Evolutionary conservation across 2,888 invertebrate genomes (phyloP), one percentile per base, ranked within the genome.

Genomic region (Andrena chrysosceles): DNA sequence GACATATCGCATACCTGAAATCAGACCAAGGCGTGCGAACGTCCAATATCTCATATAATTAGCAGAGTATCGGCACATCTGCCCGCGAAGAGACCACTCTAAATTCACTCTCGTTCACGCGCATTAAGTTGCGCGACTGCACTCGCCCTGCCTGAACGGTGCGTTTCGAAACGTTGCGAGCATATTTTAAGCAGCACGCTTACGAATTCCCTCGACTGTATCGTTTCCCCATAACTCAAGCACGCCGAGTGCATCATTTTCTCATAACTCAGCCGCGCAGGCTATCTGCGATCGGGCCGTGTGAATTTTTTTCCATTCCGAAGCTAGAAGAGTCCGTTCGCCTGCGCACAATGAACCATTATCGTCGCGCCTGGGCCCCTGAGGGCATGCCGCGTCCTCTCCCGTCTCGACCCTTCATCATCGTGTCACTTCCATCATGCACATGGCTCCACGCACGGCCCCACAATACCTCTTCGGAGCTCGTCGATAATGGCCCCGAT

Each of bases 361-460:
- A 71, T 71, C 62, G n/a, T 31, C 20, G 33, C 67, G 42, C 23
- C 60, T 56, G 59, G 67, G 59, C 52, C 48, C 20, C 20, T 23
- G 52, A 31, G n/a, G 56, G 23, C 52, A 73, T 69, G 29, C 49
- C 13, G 48, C 16, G 8, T 33, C 56, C 66, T 54, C 68, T 54
- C 29, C 29, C 54, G 54, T 63, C 75, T 77, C 72, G 56, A 6
- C n/a, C 29, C 64, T 63, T 59, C 67, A 33, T 77, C 74, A 62
- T 70, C 76, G 71, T 20, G 81, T 83, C 76, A n/a, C 73, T 31
- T 79, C 62, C 62, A 71, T 87, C 87, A 79, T 81, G 20, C 87
- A 84, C 54, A 82, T 87, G 84, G 84, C 63, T 69, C 60, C 23
- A 56, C 56, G 23, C 59, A 16, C 31, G n/a, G 54, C 23, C 7